These are phyloP conservation scores for Oreochromis spilurus DNA, from an alignment of 2,113 vertebrate species.

Conservation along the genomic window DNA sequence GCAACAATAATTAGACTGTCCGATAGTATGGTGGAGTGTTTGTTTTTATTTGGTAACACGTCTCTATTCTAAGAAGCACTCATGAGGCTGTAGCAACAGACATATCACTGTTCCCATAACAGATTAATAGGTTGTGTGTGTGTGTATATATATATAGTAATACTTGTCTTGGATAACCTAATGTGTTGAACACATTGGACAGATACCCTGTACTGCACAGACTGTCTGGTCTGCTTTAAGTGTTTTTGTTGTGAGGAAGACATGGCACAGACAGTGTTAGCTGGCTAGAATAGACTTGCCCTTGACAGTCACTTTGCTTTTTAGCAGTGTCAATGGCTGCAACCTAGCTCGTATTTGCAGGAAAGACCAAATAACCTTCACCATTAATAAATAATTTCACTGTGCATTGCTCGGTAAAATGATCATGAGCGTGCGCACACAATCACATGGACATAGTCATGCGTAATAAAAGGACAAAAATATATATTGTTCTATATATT, in stretches of 20 bases:
- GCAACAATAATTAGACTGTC: background rate
- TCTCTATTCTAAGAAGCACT: background rate
- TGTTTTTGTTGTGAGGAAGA: background rate
- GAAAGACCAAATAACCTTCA: background rate
- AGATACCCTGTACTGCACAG: background rate
- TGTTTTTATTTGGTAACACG: background rate
- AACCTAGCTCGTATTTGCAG: background rate
- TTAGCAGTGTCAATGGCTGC: slow-evolving; percentile 6
- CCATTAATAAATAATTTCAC: background rate
- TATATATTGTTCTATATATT: background rate
- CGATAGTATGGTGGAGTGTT: background rate
- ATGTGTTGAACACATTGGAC: background rate
- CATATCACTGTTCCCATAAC: background rate
- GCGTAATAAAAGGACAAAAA: background rate
- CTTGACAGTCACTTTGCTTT: slow-evolving; percentile 23
- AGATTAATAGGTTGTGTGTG: background rate
- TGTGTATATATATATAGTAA: background rate
- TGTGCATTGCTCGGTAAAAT: background rate
- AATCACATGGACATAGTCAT: background rate
- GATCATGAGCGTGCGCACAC: background rate
- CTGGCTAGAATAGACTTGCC: slow-evolving; percentile 13
- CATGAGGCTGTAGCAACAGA: background rate
- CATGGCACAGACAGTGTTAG: background rate
- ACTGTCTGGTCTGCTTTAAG: background rate
- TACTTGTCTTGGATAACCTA: background rate